A percentile compares a stretch with the other conserved stretches of the same genome.
Evolutionary conservation across 2,888 invertebrate species (phyloP).

Genomic region (Ypsolopha sequella): DNA sequence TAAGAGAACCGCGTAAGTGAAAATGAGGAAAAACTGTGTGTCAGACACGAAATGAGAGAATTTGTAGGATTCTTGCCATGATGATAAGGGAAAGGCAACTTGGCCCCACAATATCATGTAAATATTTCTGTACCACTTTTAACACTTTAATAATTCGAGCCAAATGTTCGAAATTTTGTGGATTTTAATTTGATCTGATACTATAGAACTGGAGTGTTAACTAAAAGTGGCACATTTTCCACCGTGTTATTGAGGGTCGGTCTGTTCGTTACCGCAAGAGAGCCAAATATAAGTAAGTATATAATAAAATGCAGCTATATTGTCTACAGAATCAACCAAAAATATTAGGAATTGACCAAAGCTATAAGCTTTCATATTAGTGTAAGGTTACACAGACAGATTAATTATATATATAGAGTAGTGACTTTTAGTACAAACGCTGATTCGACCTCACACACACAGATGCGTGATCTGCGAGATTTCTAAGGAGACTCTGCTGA

Average conservation of each 20-base stretch:
- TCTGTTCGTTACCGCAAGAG: background rate
- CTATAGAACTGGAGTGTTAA: background rate
- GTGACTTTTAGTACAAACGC: too few relatives aligned
- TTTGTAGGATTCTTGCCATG: background rate
- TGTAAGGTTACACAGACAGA: background rate
- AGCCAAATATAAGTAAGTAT: constrained; percentile 3
- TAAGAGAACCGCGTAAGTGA: background rate
- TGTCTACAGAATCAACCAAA: constrained; percentile 36
- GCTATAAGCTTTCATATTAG: constrained; percentile 53
- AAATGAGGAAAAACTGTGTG: background rate
- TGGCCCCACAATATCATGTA: too few relatives aligned
- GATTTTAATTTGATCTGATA: background rate
- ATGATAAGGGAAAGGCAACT: background rate
- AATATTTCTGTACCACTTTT: too few relatives aligned
- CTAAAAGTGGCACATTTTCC: too few relatives aligned
- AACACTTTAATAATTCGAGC: too few relatives aligned
- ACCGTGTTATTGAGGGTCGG: too few relatives aligned
- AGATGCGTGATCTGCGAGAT: too few relatives aligned
- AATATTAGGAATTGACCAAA: constrained; percentile 55
- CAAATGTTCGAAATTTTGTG: too few relatives aligned
- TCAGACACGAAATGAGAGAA: background rate
- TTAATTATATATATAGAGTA: too few relatives aligned
- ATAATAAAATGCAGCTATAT: background rate
- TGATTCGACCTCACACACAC: too few relatives aligned
- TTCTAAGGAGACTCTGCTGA: too few relatives aligned